phyloP scores from a whole-genome alignment of 30 jellyfish, hydroid and myxozoan genomes.

The Aurelia sp. region DNA sequence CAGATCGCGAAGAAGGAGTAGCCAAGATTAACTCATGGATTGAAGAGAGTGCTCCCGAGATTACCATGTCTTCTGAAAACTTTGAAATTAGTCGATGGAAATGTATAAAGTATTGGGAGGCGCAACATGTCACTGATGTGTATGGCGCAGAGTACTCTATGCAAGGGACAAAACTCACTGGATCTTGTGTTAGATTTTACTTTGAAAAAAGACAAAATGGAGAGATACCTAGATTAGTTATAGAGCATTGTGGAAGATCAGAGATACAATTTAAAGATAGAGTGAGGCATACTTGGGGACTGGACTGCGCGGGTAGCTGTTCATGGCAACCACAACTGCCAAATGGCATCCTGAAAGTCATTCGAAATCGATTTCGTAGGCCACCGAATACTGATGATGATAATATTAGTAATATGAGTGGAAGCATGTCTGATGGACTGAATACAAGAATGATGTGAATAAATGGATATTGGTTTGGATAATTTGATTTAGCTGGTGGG shows the following conservation, averaged over 20 bases:
- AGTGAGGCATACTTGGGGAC: slow-evolving; percentile 55
- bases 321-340: slow-evolving; percentile 49
- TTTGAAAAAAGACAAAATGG: slow-evolving; percentile 89
- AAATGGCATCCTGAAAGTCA: slow-evolving; percentile 40
- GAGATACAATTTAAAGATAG: slow-evolving; percentile 59
- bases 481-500: too few species aligned
- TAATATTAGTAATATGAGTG: slow-evolving; percentile 7
- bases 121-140: slow-evolving; percentile 92
- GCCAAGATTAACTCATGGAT: slow-evolving; percentile 90
- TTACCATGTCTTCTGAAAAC: slow-evolving; percentile 82
- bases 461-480: too few species aligned
- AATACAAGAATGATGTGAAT: slow-evolving; percentile 16
- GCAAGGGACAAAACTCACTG: slow-evolving; percentile 84
- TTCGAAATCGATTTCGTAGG: slow-evolving; percentile 45
- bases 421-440: slow-evolving; percentile 26
- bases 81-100: slow-evolving; percentile 94
- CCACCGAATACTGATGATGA: slow-evolving; percentile 40
- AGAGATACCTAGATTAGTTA: slow-evolving; percentile 79
- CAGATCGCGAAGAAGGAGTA: slow-evolving; percentile 97
- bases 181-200: slow-evolving; percentile 90
- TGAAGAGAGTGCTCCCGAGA: slow-evolving; percentile 92
- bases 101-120: slow-evolving; percentile 96
- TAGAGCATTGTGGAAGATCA: slow-evolving; percentile 91
- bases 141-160: slow-evolving; percentile 80
- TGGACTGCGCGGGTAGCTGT: slow-evolving; percentile 44